phyloP scores from a whole-genome alignment of 2,888 invertebrate genomes.

The Brachylomia viminalis region DNA sequence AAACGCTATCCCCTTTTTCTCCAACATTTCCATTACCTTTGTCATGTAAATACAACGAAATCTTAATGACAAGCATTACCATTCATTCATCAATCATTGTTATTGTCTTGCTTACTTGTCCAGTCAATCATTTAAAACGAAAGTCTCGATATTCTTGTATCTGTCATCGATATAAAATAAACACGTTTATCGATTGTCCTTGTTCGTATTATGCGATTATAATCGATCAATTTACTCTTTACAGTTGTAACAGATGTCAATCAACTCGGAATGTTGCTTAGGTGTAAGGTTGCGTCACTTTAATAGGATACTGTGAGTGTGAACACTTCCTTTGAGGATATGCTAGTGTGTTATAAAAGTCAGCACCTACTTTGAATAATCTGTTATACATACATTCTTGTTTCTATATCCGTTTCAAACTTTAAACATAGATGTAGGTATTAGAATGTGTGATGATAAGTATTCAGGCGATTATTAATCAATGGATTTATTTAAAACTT shows the following conservation, averaged over 20 bases:
- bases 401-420: constrained; percentile 36
- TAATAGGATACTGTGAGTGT: constrained; percentile 17
- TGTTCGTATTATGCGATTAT: constrained; percentile 49
- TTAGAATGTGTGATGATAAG: not conserved
- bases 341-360: constrained; percentile 28
- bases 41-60: constrained; percentile 59
- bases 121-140: constrained; percentile 61
- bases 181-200: constrained; percentile 59
- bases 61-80: constrained; percentile 65
- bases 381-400: constrained; percentile 37
- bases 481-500: not conserved
- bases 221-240: constrained; percentile 61
- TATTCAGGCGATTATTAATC: not conserved
- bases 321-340: constrained; percentile 51
- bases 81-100: constrained; percentile 72
- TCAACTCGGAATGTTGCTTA: constrained; percentile 44
- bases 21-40: constrained; percentile 46
- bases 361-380: constrained; percentile 42
- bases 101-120: constrained; percentile 52
- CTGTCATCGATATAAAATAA: constrained; percentile 65
- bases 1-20: constrained; percentile 46
- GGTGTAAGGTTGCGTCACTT: constrained; percentile 33
- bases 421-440: not conserved
- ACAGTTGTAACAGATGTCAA: constrained; percentile 52
- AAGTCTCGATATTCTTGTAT: constrained; percentile 61